Conservation (phyloP, 2,797 vertebrate species). For the Coreius guichenoti region DNA sequence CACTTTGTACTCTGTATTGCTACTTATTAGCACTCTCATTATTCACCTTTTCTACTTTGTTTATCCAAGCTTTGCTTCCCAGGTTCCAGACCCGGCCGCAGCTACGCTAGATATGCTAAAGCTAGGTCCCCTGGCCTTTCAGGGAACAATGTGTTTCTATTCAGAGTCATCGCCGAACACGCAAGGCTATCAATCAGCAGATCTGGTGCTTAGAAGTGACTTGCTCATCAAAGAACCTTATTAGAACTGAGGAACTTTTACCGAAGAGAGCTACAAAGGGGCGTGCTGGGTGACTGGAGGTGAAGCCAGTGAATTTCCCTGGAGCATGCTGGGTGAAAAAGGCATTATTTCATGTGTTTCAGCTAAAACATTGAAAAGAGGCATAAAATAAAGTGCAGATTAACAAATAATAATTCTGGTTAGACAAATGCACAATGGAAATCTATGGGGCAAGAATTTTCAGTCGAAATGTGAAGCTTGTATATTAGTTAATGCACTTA, state of each 20-base stretch:
- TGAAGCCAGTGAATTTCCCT: slow-evolving; percentile 6
- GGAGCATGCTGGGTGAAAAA: not conserved
- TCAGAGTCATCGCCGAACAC: slow-evolving; percentile 20
- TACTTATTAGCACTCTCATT: slow-evolving; percentile 65
- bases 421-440: not conserved
- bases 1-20: slow-evolving; percentile 59
- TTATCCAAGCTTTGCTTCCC: slow-evolving; percentile 56
- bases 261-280: not conserved
- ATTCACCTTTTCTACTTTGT: slow-evolving; percentile 62
- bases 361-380: not conserved
- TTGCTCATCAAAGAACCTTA: slow-evolving; percentile 35
- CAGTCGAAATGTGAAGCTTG: not conserved
- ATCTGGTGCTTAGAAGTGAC: slow-evolving; percentile 10
- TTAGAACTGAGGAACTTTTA: slow-evolving; percentile 12
- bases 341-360: not conserved
- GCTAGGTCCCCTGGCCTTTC: slow-evolving; percentile 57
- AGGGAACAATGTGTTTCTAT: slow-evolving; percentile 57
- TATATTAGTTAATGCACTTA: not conserved
- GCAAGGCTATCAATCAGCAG: slow-evolving; percentile 43
- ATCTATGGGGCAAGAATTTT: not conserved
- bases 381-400: not conserved
- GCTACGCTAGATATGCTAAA: slow-evolving; percentile 56
- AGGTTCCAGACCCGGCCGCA: slow-evolving; percentile 37
- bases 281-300: slow-evolving; percentile 1
- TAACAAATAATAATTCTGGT: not conserved